Evolutionary conservation across 2,113 vertebrate species (phyloP).

Genomic region (Tylochromis polylepis): DNA sequence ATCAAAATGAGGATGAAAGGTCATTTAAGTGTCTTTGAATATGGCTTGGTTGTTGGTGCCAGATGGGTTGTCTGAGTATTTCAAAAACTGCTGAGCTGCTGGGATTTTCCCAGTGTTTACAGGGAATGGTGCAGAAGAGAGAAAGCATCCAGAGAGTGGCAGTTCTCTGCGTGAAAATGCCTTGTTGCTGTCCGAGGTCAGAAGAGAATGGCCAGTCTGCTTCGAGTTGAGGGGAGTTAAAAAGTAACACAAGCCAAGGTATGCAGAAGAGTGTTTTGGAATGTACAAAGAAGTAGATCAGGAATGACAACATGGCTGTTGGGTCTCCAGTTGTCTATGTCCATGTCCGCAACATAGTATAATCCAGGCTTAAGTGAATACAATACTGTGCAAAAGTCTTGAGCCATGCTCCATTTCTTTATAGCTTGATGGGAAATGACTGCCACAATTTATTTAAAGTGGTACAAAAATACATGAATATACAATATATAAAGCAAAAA

Average conservation of each 20-base stretch:
- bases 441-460: neutral
- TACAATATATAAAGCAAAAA: neutral
- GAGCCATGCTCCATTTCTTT: neutral
- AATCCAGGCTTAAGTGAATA: neutral
- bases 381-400: neutral
- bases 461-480: neutral
- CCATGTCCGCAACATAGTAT: neutral
- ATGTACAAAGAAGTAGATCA: neutral
- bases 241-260: neutral
- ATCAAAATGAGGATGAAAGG: neutral
- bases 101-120: neutral
- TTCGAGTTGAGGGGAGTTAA: neutral
- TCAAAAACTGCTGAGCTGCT: neutral
- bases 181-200: neutral
- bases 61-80: neutral
- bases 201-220: neutral
- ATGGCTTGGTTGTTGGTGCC: neutral
- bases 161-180: neutral
- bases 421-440: neutral
- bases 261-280: neutral
- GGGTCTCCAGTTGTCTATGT: neutral
- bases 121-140: neutral
- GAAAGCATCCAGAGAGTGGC: neutral
- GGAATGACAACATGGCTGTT: neutral
- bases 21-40: neutral